Evolutionary conservation across 2,797 vertebrate species (phyloP).

Genomic region (Sitta carolinensis): DNA sequence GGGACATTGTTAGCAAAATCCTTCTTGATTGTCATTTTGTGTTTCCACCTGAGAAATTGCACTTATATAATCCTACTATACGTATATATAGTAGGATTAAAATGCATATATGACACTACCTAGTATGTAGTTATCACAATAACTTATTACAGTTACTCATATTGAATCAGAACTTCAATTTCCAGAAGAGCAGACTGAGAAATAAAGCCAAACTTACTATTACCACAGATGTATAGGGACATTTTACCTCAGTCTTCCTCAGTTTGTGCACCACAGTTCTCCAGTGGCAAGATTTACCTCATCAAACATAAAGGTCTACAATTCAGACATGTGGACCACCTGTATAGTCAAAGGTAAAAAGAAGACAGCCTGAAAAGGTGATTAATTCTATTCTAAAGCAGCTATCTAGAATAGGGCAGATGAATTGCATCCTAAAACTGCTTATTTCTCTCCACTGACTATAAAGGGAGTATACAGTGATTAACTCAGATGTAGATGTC

Average conservation of each 20-base stretch:
- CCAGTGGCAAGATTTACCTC: not conserved
- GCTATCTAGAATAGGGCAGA: constrained; percentile 4
- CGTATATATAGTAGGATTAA: not conserved
- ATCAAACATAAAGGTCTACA: not conserved
- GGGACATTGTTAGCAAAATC: rapidly evolving
- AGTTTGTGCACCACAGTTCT: not conserved
- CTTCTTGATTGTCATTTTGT: not conserved
- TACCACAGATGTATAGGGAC: not conserved
- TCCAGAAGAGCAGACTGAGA: not conserved
- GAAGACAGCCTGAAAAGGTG: not conserved
- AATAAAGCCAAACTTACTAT: not conserved
- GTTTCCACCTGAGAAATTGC: not conserved
- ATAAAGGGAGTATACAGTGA: constrained; percentile 3
- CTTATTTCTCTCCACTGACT: constrained; percentile 49
- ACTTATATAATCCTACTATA: not conserved
- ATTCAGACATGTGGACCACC: not conserved
- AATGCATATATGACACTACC: not conserved
- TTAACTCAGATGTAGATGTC: not conserved
- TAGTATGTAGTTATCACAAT: rapidly evolving
- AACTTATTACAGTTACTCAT: not conserved
- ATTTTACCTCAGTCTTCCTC: not conserved
- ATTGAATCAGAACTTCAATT: not conserved
- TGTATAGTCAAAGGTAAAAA: not conserved
- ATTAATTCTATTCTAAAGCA: constrained; percentile 49
- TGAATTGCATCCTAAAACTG: constrained; percentile 33